These are phyloP conservation scores for Patella ulyssiponensis DNA, from an alignment of 2,888 invertebrate genomes.

Conservation along the genomic window DNA sequence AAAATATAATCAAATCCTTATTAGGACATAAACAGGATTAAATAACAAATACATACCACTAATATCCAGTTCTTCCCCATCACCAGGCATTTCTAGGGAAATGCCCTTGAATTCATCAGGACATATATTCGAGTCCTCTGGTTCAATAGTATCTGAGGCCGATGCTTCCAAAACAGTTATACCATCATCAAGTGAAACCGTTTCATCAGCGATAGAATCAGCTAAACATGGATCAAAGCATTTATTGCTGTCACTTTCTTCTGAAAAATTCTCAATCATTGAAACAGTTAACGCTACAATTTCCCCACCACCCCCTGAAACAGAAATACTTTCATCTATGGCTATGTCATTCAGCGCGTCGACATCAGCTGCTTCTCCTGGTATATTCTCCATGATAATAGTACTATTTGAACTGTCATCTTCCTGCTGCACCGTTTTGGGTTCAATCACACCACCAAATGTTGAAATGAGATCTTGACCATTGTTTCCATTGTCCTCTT, in stretches of 20 bases:
- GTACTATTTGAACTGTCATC: too few relatives aligned
- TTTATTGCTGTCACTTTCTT: slow-evolving; percentile 2
- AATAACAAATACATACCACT: background rate
- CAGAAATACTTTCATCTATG: background rate
- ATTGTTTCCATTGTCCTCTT: too few relatives aligned
- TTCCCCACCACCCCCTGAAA: background rate
- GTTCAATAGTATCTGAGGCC: background rate
- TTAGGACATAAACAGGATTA: background rate
- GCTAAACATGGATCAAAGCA: slow-evolving; percentile 6
- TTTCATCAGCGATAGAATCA: slow-evolving; percentile 1
- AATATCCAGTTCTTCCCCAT: background rate
- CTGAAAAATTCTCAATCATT: background rate
- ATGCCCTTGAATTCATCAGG: background rate
- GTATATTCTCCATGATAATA: too few relatives aligned
- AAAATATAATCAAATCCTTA: too few relatives aligned
- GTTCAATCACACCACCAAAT: too few relatives aligned
- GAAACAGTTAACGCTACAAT: background rate
- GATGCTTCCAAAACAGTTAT: background rate
- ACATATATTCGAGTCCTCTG: background rate
- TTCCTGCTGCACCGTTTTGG: too few relatives aligned
- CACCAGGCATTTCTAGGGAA: slow-evolving; percentile 1
- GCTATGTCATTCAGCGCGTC: too few relatives aligned
- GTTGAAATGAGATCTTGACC: too few relatives aligned
- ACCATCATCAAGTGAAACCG: slow-evolving; percentile 1
- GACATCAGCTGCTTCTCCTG: too few relatives aligned